A percentile compares a stretch with the other conserved stretches of the same genome.
phyloP scores from a whole-genome alignment of 35 echinoderm and acorn worm genomes.

The Ophiothrix spiculata region DNA sequence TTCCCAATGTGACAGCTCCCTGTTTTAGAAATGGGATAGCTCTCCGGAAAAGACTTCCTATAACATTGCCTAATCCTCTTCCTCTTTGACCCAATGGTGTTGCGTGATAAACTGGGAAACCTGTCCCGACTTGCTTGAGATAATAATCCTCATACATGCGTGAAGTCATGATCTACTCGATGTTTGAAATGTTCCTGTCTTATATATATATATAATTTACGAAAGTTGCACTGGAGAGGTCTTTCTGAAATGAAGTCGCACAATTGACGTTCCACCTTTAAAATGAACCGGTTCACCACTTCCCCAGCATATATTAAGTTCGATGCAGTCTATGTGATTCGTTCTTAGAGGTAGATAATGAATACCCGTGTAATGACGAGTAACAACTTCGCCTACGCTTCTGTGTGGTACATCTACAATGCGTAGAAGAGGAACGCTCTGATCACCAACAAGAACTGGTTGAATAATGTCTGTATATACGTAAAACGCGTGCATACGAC shows the following conservation, averaged over 20 bases:
- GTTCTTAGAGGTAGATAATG: conserved; percentile 10
- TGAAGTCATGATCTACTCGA: neutral
- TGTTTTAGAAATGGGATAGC: conserved; percentile 25
- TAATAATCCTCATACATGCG: neutral
- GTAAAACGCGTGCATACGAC: neutral
- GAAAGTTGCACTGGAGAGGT: neutral
- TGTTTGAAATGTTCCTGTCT: no score
- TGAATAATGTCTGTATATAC: conserved; percentile 28
- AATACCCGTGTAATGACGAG: neutral
- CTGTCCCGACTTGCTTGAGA: neutral
- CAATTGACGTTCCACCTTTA: neutral
- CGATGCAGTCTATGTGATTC: conserved; percentile 3
- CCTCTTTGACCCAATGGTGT: conserved; percentile 15
- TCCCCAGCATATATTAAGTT: neutral
- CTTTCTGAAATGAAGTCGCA: neutral
- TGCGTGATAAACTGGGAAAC: neutral
- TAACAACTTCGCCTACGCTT: neutral
- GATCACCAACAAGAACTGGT: conserved; percentile 32
- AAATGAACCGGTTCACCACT: neutral
- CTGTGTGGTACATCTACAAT: conserved; percentile 10
- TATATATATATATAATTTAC: no score
- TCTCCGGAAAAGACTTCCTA: conserved; percentile 36
- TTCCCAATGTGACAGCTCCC: conserved; percentile 38
- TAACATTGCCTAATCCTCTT: conserved; percentile 51
- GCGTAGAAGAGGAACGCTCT: conserved; percentile 29